Conservation (phyloP, 2,888 invertebrate genomes). For the Epicampocera succincta region DNA sequence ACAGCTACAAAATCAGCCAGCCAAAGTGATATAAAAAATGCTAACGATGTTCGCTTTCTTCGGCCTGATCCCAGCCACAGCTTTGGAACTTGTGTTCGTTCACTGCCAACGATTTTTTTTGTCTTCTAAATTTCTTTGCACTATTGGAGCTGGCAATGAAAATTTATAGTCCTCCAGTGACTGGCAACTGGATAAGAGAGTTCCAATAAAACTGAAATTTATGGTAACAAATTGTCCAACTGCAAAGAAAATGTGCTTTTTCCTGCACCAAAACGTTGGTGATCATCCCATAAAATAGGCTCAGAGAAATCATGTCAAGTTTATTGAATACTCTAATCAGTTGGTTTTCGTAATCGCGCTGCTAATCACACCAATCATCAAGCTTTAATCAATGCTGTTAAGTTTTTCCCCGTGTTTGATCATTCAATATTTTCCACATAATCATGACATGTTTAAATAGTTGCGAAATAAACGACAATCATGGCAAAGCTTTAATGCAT, state of each 20-base stretch:
- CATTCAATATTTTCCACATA: constrained; percentile 23
- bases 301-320: constrained; percentile 32
- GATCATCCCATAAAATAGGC: not conserved
- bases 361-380: constrained; percentile 4
- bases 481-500: not conserved
- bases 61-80: constrained; percentile 7
- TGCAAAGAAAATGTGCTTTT: constrained; percentile 14
- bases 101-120: constrained; percentile 28
- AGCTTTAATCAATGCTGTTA: constrained; percentile 32
- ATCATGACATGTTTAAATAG: constrained; percentile 57
- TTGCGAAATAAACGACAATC: constrained; percentile 53
- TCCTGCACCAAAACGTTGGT: constrained; percentile 1
- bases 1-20: constrained; percentile 29
- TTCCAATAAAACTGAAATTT: constrained; percentile 54
- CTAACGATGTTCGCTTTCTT: constrained; percentile 36
- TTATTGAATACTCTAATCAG: constrained; percentile 23
- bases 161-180: constrained; percentile 56
- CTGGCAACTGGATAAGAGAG: constrained; percentile 48
- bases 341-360: constrained; percentile 16
- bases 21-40: constrained; percentile 49
- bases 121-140: constrained; percentile 19
- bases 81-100: constrained; percentile 22
- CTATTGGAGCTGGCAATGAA: constrained; percentile 37
- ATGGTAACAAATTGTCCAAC: constrained; percentile 51
- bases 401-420: constrained; percentile 1